A percentile compares a stretch with the other conserved stretches of the same genome.
Evolutionary conservation across 2,888 invertebrate species (phyloP).

Genomic region (Drosophila sordidula): DNA sequence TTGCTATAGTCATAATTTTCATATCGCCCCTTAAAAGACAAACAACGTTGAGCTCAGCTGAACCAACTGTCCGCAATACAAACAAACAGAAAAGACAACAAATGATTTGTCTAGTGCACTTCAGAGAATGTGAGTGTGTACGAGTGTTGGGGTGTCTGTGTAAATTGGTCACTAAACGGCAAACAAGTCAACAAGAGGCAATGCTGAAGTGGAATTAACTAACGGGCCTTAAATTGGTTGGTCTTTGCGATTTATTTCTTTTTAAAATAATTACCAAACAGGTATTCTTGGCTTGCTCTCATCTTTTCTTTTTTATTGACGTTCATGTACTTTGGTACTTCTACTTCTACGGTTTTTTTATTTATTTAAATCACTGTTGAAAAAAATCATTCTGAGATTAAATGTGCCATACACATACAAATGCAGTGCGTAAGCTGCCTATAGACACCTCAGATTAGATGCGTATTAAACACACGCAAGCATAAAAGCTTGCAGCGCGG

Average conservation of each 20-base stretch:
- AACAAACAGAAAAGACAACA: slow-evolving; percentile 19
- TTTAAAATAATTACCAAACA: too few species aligned
- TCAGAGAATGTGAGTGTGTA: background rate
- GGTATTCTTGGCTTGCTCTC: too few species aligned
- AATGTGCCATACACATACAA: slow-evolving; percentile 8
- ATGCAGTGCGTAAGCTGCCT: slow-evolving; percentile 39
- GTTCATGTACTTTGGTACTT: too few species aligned
- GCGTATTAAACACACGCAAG: slow-evolving; percentile 43
- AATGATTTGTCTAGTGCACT: slow-evolving; percentile 15
- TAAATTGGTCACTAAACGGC: slow-evolving; percentile 11
- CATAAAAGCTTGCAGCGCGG: slow-evolving; percentile 39
- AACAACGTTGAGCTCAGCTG: slow-evolving; percentile 5
- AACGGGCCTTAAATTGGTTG: background rate
- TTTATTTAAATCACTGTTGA: too few species aligned
- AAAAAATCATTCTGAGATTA: slow-evolving; percentile 11
- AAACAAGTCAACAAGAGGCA: background rate
- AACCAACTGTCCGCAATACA: slow-evolving; percentile 7
- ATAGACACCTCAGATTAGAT: slow-evolving; percentile 42
- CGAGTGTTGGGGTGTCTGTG: background rate
- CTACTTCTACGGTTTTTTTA: too few species aligned
- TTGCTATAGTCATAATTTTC: slow-evolving; percentile 10
- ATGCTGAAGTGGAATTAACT: slow-evolving; percentile 2
- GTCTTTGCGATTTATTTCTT: background rate
- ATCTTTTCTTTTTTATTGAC: too few species aligned
- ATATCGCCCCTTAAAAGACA: slow-evolving; percentile 10